Percentiles rank a stretch among this genome's conserved stretches.
Conservation (phyloP, 2,888 invertebrate species). For the Stenolophus ochropezus region DNA sequence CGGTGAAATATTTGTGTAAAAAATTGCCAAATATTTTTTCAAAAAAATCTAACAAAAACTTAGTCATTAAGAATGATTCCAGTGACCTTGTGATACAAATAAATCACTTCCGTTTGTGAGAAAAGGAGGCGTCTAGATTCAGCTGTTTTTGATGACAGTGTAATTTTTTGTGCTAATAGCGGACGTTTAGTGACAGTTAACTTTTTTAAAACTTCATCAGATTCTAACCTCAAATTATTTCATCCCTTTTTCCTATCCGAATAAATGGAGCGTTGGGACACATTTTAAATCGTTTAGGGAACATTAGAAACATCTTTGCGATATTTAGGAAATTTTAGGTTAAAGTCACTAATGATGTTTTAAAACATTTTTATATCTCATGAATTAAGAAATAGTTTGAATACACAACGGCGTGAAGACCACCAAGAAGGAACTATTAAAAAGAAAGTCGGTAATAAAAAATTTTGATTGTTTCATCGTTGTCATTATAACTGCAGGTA, state of each 20-base stretch:
- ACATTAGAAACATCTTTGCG: slow-evolving; percentile 29
- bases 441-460: slow-evolving; percentile 41
- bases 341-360: slow-evolving; percentile 13
- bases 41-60: slow-evolving; percentile 17
- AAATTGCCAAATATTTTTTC: background rate
- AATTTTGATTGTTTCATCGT: slow-evolving; percentile 25
- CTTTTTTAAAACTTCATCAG: slow-evolving; percentile 28
- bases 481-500: slow-evolving; percentile 35
- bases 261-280: slow-evolving; percentile 10
- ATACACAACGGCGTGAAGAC: slow-evolving; percentile 28
- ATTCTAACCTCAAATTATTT: slow-evolving; percentile 3
- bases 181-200: slow-evolving; percentile 32
- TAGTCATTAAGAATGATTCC: slow-evolving; percentile 7
- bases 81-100: slow-evolving; percentile 16
- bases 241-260: slow-evolving; percentile 4
- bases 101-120: slow-evolving; percentile 27
- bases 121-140: slow-evolving; percentile 3
- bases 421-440: slow-evolving; percentile 22
- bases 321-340: slow-evolving; percentile 14
- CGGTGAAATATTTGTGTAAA: slow-evolving; percentile 21
- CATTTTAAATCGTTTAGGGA: slow-evolving; percentile 41
- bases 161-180: slow-evolving; percentile 24
- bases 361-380: slow-evolving; percentile 14
- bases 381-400: slow-evolving; percentile 21
- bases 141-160: slow-evolving; percentile 27